Evolutionary conservation across 2,888 invertebrate species (phyloP), one percentile per base, ranked within the genome.

Genomic region (Sympetrum striolatum): DNA sequence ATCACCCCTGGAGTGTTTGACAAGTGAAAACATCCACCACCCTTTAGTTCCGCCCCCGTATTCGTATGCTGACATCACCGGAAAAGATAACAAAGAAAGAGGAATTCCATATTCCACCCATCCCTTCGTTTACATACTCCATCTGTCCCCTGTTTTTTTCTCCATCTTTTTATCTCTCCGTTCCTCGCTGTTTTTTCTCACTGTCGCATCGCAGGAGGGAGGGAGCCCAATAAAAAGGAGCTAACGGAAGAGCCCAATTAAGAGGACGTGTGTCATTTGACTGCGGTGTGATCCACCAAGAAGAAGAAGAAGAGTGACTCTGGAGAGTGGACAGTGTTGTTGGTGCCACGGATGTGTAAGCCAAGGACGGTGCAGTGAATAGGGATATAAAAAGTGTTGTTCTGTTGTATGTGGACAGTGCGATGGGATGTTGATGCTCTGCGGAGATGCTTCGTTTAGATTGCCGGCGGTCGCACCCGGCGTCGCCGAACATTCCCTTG

Each of bases 161-260:
- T 22, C 12, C 8, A 10, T 8, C 86, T 18, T 22, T 6, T n/a
- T 10, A 14, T 48, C 53, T 58, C 18, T 15, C 8, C 25, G 31
- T 48, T 48, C n/a, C 81, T 48, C 82, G 82, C 82, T 35, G 35
- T 82, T 82, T 82, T 58, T 86, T 73, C 25, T 73, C 73, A 31
- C 31, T 31, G 73, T 73, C 73, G 31, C 73, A 31, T 31, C 8
- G 64, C n/a, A 64, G 64, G 64, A 60, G 14, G 25, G 64, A 64
- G 73, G 31, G 73, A 31, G 31, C 12, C 73, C 31, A 25, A 31
- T 73, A 73, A 73, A 73, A 31, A 73, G 73, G 31, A 64, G n/a
- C 64, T 25, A 82, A 82, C 82, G 86, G 86, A 86, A 86, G 86
- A 60, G 39, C n/a, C 86, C 86, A 86, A 86, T 86, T 86, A 60